Conservation (phyloP, 2,113 vertebrate genomes). For the Cochlearius cochlearius region DNA sequence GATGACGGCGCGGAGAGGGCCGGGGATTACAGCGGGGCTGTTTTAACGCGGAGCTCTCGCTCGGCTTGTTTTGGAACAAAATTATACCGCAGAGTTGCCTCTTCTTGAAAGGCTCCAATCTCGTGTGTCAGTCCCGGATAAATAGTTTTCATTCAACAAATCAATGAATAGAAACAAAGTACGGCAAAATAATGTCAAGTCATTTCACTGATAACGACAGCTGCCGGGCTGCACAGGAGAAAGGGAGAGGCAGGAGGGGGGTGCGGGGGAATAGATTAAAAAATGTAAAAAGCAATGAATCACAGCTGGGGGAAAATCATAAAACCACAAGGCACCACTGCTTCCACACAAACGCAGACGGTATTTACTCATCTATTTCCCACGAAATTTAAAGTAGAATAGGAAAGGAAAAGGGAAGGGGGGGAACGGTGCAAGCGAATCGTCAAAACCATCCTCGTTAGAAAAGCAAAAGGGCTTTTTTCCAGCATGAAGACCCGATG, state of each 20-base stretch:
- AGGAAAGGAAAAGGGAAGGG: background rate
- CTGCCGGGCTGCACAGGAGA: slow-evolving; percentile 36
- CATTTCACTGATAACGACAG: slow-evolving; percentile 53
- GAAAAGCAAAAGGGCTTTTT: background rate
- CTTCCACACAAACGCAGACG: background rate
- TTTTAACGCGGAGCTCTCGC: background rate
- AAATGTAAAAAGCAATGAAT: slow-evolving; percentile 54
- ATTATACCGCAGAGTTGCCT: background rate
- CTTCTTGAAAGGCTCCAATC: slow-evolving; percentile 32
- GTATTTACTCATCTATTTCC: slow-evolving; percentile 47
- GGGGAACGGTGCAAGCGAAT: background rate
- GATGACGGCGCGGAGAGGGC: accelerated
- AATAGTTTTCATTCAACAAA: slow-evolving; percentile 68
- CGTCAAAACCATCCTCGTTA: background rate
- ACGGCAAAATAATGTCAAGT: slow-evolving; percentile 37
- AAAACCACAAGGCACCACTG: background rate
- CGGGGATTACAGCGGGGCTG: background rate
- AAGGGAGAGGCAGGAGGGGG: slow-evolving; percentile 13
- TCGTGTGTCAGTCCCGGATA: background rate
- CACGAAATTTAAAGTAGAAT: background rate
- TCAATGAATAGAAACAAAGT: slow-evolving; percentile 62
- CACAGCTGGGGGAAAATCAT: slow-evolving; percentile 31
- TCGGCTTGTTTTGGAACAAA: slow-evolving; percentile 2
- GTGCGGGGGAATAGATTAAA: slow-evolving; percentile 24
- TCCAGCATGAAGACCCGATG: background rate